phyloP scores from a whole-genome alignment of 2,113 vertebrate species.

The Laterallus jamaicensis region DNA sequence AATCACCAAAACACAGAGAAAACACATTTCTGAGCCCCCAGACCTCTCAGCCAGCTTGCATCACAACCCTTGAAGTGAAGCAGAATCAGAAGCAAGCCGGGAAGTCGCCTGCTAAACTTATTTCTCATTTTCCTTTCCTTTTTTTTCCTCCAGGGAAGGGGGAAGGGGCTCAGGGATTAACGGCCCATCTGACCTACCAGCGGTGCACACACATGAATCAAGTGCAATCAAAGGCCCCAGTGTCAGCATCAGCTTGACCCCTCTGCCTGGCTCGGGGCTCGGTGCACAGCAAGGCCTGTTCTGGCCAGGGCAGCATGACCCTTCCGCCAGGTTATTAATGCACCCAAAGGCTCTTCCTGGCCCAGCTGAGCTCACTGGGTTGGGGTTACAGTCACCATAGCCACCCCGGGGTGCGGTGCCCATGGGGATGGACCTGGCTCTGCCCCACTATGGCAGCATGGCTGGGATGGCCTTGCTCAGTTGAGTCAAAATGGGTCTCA shows the following conservation, averaged over 20 bases:
- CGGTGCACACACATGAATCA: slow-evolving; percentile 64
- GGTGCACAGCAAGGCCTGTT: neutral
- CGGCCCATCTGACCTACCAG: slow-evolving; percentile 53
- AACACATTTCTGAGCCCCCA: neutral
- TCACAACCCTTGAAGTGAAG: neutral
- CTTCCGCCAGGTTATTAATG: neutral
- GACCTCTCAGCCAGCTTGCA: neutral
- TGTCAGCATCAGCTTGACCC: slow-evolving; percentile 57
- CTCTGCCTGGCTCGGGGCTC: neutral
- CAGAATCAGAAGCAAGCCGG: neutral
- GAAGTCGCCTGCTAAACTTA: neutral
- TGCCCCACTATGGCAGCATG: fast-evolving
- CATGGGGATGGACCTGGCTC: fast-evolving
- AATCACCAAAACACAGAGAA: neutral
- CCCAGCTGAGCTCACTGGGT: fast-evolving
- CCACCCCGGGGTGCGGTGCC: fast-evolving
- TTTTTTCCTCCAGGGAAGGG: neutral
- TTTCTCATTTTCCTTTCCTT: neutral
- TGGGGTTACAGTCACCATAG: neutral
- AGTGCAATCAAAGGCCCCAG: slow-evolving; percentile 67
- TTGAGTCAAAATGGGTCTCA: neutral
- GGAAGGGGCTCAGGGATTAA: slow-evolving; percentile 45
- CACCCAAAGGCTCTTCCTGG: neutral
- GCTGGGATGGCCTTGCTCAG: fast-evolving
- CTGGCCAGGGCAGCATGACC: neutral